Evolutionary conservation across 2,888 invertebrate species (phyloP), one percentile per base, ranked within the genome.

Genomic region (Choristoneura rosaceana): DNA sequence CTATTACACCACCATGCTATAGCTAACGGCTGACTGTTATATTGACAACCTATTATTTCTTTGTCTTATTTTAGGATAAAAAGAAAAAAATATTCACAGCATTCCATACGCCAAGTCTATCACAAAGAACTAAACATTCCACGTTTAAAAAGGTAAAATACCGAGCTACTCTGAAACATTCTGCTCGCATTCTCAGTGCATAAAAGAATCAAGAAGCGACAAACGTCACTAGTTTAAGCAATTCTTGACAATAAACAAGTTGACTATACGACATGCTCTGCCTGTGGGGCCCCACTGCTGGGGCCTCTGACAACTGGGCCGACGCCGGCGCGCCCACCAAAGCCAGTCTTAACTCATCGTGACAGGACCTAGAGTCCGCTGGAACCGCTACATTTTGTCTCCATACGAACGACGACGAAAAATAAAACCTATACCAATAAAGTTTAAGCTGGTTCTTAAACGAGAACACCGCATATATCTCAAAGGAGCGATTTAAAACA

Each of bases 401-500:
- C 58, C 43, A 43, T 34, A 38, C 25, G 17, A 52, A 52, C 71
- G 38, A 15, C 63, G 69, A 10, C 12, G 58, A 4, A 61, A 75
- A 73, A 66, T 34, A 55, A 65, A 67, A 58, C 67, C 47, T 74
- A 25, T 25, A 12, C 14, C 38, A 17, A 25, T 43, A 58, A 33
- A 17, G 61, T 66, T 77, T 86, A 76, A 82, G 83, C 79, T 75
- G 67, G 77, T 74, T 80, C 84, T 87, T 38, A 68, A 70, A 76
- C 77, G 80, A 58, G 47, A 25, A 61, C 7, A n/a, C 34, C 50
- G 71, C 70, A 69, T 79, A 76, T 80, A 81, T 87, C 88, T 88
- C 90, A 82, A 85, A 89, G 90, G 90, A 86, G 80, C 88, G 87
- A 90, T 90, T 90, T 90, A 87, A 87, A 87, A 87, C 90, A 88